Conservation (phyloP, 2,113 vertebrate genomes). For the Ardeotis arabs region DNA sequence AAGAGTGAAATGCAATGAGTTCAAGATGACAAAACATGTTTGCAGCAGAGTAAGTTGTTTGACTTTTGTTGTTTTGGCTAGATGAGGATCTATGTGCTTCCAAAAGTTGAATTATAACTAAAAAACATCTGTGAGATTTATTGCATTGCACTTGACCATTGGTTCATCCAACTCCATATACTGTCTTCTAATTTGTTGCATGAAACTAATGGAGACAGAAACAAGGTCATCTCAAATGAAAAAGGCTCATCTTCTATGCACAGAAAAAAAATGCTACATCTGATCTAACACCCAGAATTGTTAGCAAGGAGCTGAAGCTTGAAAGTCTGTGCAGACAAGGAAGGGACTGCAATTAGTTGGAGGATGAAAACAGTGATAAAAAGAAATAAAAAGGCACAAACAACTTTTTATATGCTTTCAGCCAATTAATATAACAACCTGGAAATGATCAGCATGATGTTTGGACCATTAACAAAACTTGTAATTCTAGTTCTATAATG, state of each 20-base stretch:
- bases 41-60: not conserved
- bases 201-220: not conserved
- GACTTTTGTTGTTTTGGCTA: no score
- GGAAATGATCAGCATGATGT: not conserved
- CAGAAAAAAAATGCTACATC: not conserved
- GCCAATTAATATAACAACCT: not conserved
- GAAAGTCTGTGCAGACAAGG: not conserved
- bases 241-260: not conserved
- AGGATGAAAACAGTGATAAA: not conserved
- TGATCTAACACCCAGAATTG: not conserved
- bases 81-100: not conserved
- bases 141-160: not conserved
- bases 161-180: not conserved
- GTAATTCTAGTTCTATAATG: not conserved
- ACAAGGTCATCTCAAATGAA: not conserved
- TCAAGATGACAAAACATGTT: not conserved
- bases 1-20: not conserved
- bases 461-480: not conserved
- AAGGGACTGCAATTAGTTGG: not conserved
- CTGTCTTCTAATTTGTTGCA: not conserved
- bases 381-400: not conserved
- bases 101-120: not conserved
- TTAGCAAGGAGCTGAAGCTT: not conserved
- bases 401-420: not conserved
- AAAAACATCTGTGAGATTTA: not conserved